Evolutionary conservation across 2,888 invertebrate genomes (phyloP).

Genomic region (Parnassius smintheus): DNA sequence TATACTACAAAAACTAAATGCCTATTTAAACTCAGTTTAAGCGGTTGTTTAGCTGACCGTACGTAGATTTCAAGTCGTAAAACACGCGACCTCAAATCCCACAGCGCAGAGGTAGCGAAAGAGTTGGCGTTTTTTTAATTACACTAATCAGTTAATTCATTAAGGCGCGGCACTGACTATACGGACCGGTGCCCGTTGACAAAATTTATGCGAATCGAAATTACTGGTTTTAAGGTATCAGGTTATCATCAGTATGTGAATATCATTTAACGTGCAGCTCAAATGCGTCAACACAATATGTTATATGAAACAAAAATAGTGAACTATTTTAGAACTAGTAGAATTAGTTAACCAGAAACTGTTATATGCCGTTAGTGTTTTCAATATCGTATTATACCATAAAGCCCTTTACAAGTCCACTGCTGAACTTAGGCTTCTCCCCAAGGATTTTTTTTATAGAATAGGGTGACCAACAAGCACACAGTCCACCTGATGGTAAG

Average conservation of each 20-base stretch:
- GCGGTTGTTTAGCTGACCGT: conserved; percentile 34
- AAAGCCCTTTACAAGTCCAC: too few relatives aligned
- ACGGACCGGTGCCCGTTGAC: conserved; percentile 27
- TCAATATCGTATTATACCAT: too few relatives aligned
- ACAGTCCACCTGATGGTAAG: too few relatives aligned
- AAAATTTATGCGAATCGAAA: conserved; percentile 25
- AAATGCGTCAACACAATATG: conserved; percentile 82
- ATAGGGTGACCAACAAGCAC: too few relatives aligned
- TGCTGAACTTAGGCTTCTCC: too few relatives aligned
- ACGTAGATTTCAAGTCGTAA: conserved; percentile 65
- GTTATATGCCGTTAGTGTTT: too few relatives aligned
- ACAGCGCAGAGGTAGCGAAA: conserved; percentile 55
- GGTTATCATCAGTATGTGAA: neutral
- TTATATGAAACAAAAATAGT: too few relatives aligned
- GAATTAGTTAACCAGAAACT: too few relatives aligned
- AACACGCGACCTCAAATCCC: conserved; percentile 58
- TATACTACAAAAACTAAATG: too few relatives aligned
- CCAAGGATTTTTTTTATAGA: too few relatives aligned
- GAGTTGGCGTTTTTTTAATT: conserved; percentile 76
- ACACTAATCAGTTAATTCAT: conserved; percentile 77
- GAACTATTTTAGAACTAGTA: too few relatives aligned
- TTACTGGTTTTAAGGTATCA: conserved; percentile 7
- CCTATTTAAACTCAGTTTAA: conserved; percentile 26
- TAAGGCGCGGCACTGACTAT: conserved; percentile 55
- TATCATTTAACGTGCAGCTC: neutral